A percentile compares a stretch with the other conserved stretches of the same genome.
Evolutionary conservation across 2,888 invertebrate genomes (phyloP).

Genomic region (Calameuta pallipes): DNA sequence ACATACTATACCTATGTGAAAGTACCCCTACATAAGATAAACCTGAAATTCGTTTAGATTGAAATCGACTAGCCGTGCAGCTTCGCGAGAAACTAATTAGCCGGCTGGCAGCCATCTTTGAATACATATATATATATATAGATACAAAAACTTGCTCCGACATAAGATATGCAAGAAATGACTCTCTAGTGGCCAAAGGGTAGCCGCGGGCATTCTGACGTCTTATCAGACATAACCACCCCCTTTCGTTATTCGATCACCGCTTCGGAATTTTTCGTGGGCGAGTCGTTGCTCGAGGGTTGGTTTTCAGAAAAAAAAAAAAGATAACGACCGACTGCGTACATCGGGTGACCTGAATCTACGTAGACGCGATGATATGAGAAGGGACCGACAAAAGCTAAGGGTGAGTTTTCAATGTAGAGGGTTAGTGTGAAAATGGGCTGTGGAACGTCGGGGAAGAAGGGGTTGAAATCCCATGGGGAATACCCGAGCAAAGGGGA

Average conservation of each 20-base stretch:
- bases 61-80: background rate
- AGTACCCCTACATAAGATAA: background rate
- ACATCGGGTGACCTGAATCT: slow-evolving; percentile 12
- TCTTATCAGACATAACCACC: background rate
- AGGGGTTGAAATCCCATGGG: background rate
- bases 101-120: background rate
- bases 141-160: background rate
- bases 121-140: background rate
- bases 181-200: background rate
- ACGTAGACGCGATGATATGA: slow-evolving; percentile 9
- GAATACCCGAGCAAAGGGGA: background rate
- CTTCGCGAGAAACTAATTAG: background rate
- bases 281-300: background rate
- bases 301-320: background rate
- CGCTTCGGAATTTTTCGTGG: background rate
- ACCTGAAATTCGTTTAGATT: background rate
- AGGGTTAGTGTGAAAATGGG: background rate
- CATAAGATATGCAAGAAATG: background rate
- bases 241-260: background rate
- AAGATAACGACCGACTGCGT: background rate
- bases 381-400: slow-evolving; percentile 10
- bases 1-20: background rate
- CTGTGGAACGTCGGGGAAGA: background rate
- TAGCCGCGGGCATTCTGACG: background rate
- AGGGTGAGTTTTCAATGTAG: background rate